Conservation (phyloP, 2,113 vertebrate genomes). For the Tupaia tana region DNA sequence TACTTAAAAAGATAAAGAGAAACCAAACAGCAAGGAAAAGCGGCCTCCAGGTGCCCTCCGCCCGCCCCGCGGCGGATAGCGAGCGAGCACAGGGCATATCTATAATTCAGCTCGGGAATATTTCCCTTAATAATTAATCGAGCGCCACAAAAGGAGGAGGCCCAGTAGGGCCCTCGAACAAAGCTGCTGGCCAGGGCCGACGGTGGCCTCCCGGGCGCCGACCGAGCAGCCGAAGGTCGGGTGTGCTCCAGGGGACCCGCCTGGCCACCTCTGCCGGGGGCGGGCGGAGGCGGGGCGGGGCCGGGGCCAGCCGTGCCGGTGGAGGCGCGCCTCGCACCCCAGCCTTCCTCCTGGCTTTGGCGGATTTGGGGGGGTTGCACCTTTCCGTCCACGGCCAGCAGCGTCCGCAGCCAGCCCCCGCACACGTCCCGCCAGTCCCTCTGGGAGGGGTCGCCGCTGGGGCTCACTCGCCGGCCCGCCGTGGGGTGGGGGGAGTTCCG, state of each 20-base stretch:
- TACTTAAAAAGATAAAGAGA: neutral
- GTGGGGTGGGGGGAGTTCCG: too few relatives aligned
- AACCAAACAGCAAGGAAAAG: neutral
- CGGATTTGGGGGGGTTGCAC: neutral
- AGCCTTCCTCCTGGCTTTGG: too few relatives aligned
- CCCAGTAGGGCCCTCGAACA: slow-evolving; percentile 67
- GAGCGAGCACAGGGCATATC: neutral
- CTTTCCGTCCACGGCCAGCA: neutral
- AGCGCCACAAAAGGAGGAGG: slow-evolving; percentile 66
- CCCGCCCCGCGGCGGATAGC: neutral
- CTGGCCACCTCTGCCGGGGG: too few relatives aligned
- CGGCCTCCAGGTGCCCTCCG: neutral
- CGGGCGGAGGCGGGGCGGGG: too few relatives aligned
- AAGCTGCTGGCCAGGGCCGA: slow-evolving; percentile 79
- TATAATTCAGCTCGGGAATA: slow-evolving; percentile 68
- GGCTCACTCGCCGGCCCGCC: neutral
- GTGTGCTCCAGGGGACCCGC: slow-evolving; percentile 34
- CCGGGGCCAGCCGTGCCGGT: too few relatives aligned
- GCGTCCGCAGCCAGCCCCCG: neutral
- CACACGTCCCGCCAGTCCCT: too few relatives aligned
- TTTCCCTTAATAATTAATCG: slow-evolving; percentile 76
- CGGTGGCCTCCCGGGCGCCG: slow-evolving; percentile 84
- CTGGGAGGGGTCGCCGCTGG: too few relatives aligned
- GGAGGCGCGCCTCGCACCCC: too few relatives aligned
- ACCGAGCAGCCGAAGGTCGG: neutral